phyloP scores from a whole-genome alignment of 2,797 vertebrate species.

The Fistularia tabacaria region DNA sequence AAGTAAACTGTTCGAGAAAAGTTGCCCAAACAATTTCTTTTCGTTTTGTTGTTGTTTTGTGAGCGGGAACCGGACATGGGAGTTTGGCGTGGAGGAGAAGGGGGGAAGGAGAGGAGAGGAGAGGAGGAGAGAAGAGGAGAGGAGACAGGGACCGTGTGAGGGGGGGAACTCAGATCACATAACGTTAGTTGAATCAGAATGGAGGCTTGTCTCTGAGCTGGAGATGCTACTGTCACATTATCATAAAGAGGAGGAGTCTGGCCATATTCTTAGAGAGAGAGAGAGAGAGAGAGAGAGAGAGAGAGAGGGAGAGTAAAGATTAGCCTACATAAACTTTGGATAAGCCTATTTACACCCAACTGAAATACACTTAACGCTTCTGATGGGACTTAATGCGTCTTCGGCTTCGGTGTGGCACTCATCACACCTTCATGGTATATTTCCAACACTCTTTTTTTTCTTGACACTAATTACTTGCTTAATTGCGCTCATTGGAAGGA shows the following conservation, averaged over 20 bases:
- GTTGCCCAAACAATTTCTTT: conserved; percentile 54
- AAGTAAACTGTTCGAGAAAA: conserved; percentile 77
- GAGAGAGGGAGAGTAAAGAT: conserved; percentile 50
- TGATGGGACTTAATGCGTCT: conserved; percentile 28
- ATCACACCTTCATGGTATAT: conserved; percentile 12
- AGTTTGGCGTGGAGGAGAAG: conserved; percentile 21
- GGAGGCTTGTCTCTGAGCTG: conserved; percentile 62
- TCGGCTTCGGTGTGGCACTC: conserved; percentile 24
- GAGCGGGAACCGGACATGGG: conserved; percentile 51
- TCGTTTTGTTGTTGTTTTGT: conserved; percentile 7
- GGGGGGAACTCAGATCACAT: conserved; percentile 68
- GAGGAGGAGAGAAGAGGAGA: conserved; percentile 18
- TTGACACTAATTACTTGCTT: not conserved
- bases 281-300: conserved; percentile 38
- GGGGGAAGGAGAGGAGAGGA: conserved; percentile 17
- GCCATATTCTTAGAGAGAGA: conserved; percentile 62
- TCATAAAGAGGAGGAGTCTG: conserved; percentile 71
- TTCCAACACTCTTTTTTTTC: not conserved
- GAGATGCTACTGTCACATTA: conserved; percentile 77
- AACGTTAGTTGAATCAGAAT: conserved; percentile 59
- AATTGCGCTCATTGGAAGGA: too few relatives aligned
- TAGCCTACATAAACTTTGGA: conserved; percentile 66
- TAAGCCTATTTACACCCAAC: conserved; percentile 65
- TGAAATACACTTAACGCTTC: conserved; percentile 40
- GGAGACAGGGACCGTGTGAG: conserved; percentile 31